Evolutionary conservation across 2,113 vertebrate species (phyloP), one percentile per base, ranked within the genome.

Genomic region (Pardalotus punctatus): DNA sequence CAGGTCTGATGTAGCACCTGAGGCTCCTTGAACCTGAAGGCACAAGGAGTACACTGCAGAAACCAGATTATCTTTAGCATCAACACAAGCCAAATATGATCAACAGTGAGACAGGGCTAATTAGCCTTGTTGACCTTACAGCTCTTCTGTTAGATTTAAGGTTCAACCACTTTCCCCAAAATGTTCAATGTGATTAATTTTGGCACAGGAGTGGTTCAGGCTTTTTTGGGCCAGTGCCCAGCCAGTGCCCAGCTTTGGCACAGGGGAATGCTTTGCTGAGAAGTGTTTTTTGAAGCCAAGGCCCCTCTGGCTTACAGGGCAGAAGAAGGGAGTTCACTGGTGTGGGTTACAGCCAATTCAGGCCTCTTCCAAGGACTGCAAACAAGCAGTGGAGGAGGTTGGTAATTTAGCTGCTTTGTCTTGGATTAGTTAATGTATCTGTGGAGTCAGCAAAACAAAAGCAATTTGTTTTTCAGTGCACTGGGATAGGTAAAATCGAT

Each of bases 361-460:
- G 53, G 19, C 28, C 17, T 35, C 13, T 67, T 62, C 17, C 1
- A 5, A 70, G 24, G n/a, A 27, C 21, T 62, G 42, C 1, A 5
- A 51, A 36, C n/a, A 66, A 71, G 24, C 10, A 83, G n/a, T 14
- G 0, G 0, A 62, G 45, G 60, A 48, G 19, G 5, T 4, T 0
- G 2, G 40, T 48, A 38, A 38, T 66, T 65, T 65, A 11, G 16
- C 12, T 43, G 35, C 45, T 54, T 79, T 11, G 27, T 62, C 42
- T 51, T 71, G 76, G 29, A 67, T 24, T 51, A 56, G 21, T 43
- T 54, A 72, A 21, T 25, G 15, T 65, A 40, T 20, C 9, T 22
- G 14, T 64, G 22, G 28, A 69, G 61, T 83, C 62, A 77, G 47
- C 11, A 57, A 90, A 88, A 71, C 9, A 14, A 76, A 93, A 43